These are phyloP conservation scores for Poeciliopsis prolifica DNA, from an alignment of 2,113 vertebrate genomes.

Conservation along the genomic window DNA sequence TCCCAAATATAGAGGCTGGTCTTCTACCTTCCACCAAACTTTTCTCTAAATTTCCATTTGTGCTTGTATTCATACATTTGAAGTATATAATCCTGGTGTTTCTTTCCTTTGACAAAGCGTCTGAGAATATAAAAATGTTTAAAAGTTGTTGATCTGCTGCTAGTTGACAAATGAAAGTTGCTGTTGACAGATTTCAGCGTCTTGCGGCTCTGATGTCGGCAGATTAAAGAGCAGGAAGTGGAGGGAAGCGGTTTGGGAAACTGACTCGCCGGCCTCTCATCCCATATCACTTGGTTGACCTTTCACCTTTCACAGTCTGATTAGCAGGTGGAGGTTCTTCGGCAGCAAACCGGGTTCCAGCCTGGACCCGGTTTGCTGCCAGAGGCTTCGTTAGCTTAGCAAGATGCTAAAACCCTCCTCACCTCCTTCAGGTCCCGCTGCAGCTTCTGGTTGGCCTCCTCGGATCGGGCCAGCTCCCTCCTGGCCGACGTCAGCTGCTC, in stretches of 20 bases:
- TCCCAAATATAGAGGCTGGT: no score
- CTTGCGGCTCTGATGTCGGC: slow-evolving; percentile 7
- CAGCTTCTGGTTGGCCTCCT: slow-evolving; percentile 89
- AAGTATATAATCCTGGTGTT: no score
- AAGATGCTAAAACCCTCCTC: slow-evolving; percentile 42
- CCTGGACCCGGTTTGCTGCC: slow-evolving; percentile 29
- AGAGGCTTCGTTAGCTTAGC: slow-evolving; percentile 51
- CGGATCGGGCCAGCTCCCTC: slow-evolving; percentile 88
- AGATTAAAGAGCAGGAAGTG: not conserved
- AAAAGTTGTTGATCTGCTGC: slow-evolving; percentile 13
- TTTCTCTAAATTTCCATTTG: no score
- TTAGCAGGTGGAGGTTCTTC: slow-evolving; percentile 22
- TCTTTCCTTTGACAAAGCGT: no score
- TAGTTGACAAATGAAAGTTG: slow-evolving; percentile 47
- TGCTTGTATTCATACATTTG: no score
- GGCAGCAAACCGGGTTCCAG: no score
- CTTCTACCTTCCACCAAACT: no score
- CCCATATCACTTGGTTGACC: not conserved
- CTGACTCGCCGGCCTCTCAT: not conserved
- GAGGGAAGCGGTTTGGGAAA: not conserved
- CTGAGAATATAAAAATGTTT: slow-evolving; percentile 46
- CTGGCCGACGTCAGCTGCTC: slow-evolving; percentile 89
- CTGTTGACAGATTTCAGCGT: slow-evolving; percentile 47
- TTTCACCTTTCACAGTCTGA: slow-evolving; percentile 30
- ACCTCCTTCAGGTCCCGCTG: slow-evolving; percentile 93